Conservation (phyloP, 1,140 invertebrate species). For the Callitettix versicolor region DNA sequence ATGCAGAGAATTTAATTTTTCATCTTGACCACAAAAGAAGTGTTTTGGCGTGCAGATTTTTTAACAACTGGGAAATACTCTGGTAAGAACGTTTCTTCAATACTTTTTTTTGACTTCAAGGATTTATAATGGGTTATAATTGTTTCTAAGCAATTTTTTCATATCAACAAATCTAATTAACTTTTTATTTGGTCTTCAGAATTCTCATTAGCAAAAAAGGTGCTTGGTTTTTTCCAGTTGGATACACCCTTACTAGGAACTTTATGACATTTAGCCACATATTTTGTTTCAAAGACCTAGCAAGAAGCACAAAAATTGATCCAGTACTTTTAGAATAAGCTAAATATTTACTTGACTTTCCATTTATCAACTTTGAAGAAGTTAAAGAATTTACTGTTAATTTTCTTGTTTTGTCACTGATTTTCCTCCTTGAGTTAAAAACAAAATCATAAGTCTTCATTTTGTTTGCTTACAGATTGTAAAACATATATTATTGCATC, state of each 20-base stretch:
- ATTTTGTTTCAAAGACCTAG: slow-evolving; percentile 22
- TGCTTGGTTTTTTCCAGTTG: slow-evolving; percentile 26
- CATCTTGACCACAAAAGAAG: slow-evolving; percentile 26
- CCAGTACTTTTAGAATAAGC: slow-evolving; percentile 26
- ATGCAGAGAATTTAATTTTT: slow-evolving; percentile 26
- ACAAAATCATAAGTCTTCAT: too few species aligned
- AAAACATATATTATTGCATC: too few species aligned
- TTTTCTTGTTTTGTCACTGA: slow-evolving; percentile 19
- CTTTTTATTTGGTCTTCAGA: slow-evolving; percentile 20
- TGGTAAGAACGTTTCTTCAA: slow-evolving; percentile 24
- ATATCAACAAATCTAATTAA: slow-evolving; percentile 15
- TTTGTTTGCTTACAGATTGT: too few species aligned
- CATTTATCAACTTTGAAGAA: slow-evolving; percentile 23
- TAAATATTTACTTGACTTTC: slow-evolving; percentile 8
- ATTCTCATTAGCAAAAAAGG: slow-evolving; percentile 24
- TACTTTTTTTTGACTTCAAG: slow-evolving; percentile 16
- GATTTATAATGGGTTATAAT: slow-evolving; percentile 10
- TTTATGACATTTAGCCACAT: slow-evolving; percentile 14
- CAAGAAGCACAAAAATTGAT: slow-evolving; percentile 26
- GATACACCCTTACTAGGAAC: slow-evolving; percentile 22
- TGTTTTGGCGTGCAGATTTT: slow-evolving; percentile 22
- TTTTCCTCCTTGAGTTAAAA: slow-evolving; percentile 16
- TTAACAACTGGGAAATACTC: slow-evolving; percentile 24
- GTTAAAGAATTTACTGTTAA: slow-evolving; percentile 22
- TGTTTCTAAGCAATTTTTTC: slow-evolving; percentile 13